Percentiles rank a stretch among this genome's conserved stretches.
These are phyloP conservation scores for Trissoscelio sp. DNA, from an alignment of 2,888 invertebrate genomes.

Conservation along the genomic window DNA sequence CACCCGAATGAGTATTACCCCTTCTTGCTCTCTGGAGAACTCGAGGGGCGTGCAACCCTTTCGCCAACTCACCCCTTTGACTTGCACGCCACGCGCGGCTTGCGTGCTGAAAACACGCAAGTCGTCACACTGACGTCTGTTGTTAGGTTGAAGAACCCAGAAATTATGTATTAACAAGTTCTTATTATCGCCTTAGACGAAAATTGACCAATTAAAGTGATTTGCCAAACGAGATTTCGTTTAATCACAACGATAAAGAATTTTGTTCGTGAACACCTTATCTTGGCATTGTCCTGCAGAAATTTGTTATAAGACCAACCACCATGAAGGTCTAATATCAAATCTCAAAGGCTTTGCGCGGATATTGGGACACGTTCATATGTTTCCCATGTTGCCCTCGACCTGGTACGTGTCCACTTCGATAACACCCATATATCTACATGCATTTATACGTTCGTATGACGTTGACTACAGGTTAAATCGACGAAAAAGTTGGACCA, in stretches of 20 bases:
- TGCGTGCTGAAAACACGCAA: constrained; percentile 69
- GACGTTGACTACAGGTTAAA: constrained; percentile 48
- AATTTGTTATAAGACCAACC: constrained; percentile 7
- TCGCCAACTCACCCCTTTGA: constrained; percentile 72
- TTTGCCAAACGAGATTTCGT: constrained; percentile 32
- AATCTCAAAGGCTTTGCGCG: constrained; percentile 76
- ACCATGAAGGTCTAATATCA: constrained; percentile 53
- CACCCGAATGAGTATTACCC: constrained; percentile 83
- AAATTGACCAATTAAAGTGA: constrained; percentile 45
- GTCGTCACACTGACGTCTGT: constrained; percentile 63
- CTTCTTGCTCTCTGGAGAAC: constrained; percentile 71
- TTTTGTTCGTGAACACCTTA: too few species aligned
- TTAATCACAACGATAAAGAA: not conserved
- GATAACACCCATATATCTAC: constrained; percentile 58
- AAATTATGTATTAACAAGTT: constrained; percentile 62
- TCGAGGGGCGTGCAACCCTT: constrained; percentile 78
- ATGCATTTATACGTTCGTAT: constrained; percentile 49
- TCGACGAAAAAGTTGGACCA: constrained; percentile 42
- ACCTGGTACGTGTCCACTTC: constrained; percentile 43
- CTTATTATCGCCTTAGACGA: constrained; percentile 53
- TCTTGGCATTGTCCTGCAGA: not conserved
- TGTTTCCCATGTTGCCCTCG: constrained; percentile 56
- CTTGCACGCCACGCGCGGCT: constrained; percentile 69
- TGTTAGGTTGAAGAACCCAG: constrained; percentile 56
- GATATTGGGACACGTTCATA: constrained; percentile 69